These are phyloP conservation scores for Gymnosoma rotundatum DNA, from an alignment of 2,888 invertebrate genomes.

Conservation along the genomic window DNA sequence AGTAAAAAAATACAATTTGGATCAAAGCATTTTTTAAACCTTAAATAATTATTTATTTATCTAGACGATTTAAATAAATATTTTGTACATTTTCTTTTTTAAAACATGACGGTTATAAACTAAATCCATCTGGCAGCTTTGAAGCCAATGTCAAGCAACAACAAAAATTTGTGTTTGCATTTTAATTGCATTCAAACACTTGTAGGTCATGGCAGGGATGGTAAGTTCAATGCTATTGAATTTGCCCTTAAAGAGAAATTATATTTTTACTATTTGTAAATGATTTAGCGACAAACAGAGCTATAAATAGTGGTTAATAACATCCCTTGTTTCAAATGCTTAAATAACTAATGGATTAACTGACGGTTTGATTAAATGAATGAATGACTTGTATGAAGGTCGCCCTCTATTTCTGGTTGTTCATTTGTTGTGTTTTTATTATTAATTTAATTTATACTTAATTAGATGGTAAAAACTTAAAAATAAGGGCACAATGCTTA, in stretches of 20 bases:
- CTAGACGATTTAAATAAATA: no score
- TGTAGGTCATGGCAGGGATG: conserved; percentile 21
- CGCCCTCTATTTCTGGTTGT: conserved; percentile 6
- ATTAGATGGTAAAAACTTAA: conserved; percentile 3
- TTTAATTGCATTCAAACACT: conserved; percentile 3
- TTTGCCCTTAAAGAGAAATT: not conserved
- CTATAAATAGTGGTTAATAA: no score
- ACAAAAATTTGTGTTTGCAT: not conserved
- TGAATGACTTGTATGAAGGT: conserved; percentile 33
- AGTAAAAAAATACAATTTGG: no score
- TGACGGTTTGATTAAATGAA: conserved; percentile 11
- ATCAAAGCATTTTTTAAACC: no score
- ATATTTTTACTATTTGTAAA: no score
- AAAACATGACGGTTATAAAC: no score
- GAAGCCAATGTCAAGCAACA: conserved; percentile 7
- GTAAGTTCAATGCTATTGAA: not conserved
- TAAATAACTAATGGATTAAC: conserved; percentile 16
- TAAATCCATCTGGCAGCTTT: not conserved
- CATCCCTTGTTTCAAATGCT: no score
- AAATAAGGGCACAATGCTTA: conserved; percentile 59
- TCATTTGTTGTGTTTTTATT: not conserved
- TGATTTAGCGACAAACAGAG: no score
- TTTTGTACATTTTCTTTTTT: no score
- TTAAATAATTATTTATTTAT: no score
- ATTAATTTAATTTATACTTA: no score